These are phyloP conservation scores for Lithophane socia DNA, from an alignment of 2,888 invertebrate genomes.

Conservation along the genomic window DNA sequence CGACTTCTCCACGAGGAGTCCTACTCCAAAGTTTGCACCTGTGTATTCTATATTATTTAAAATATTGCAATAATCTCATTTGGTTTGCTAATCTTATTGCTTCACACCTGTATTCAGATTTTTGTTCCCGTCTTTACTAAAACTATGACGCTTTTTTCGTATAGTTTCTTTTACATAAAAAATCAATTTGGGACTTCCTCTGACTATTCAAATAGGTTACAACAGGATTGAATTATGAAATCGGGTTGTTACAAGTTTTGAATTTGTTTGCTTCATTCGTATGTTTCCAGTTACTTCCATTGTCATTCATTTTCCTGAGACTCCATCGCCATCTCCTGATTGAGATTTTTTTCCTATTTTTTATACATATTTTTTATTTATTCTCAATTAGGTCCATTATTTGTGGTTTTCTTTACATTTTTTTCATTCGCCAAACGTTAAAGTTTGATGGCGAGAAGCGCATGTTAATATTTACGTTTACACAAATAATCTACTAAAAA, in stretches of 20 bases:
- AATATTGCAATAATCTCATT: conserved; percentile 37
- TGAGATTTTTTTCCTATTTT: too few species aligned
- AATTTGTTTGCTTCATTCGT: too few species aligned
- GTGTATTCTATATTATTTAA: not conserved
- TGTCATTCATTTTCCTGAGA: too few species aligned
- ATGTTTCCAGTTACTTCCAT: too few species aligned
- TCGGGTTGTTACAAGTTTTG: not conserved
- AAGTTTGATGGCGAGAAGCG: too few species aligned
- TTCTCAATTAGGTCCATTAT: too few species aligned
- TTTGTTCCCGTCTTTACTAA: conserved; percentile 11
- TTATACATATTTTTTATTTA: too few species aligned
- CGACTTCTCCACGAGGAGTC: not conserved
- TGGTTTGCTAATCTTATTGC: conserved; percentile 29
- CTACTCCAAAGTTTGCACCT: conserved; percentile 8
- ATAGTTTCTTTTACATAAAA: conserved; percentile 8
- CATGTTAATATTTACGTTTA: too few species aligned
- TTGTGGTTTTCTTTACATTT: too few species aligned
- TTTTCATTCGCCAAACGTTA: too few species aligned
- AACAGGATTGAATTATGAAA: not conserved
- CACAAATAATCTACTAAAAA: too few species aligned
- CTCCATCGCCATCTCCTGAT: too few species aligned
- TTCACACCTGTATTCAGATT: conserved; percentile 49
- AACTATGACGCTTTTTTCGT: conserved; percentile 1
- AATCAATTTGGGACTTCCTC: conserved; percentile 4
- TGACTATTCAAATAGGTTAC: conserved; percentile 2